Evolutionary conservation across 2,888 invertebrate genomes (phyloP).

Genomic region (Lutraria lutraria): DNA sequence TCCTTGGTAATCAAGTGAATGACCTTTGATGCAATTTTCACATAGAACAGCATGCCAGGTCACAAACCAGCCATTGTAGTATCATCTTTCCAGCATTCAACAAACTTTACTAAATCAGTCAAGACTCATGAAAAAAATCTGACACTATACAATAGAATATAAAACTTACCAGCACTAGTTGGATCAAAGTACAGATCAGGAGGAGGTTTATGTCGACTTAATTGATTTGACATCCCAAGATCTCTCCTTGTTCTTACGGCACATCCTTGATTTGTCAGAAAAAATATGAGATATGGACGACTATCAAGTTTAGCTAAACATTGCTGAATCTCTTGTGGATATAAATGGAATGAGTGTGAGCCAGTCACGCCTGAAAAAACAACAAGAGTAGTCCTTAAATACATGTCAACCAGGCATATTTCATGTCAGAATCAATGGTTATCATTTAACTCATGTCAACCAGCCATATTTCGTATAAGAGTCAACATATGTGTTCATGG

Average conservation of each 20-base stretch:
- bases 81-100: no score
- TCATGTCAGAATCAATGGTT: no score
- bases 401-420: no score
- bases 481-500: no score
- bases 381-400: not conserved
- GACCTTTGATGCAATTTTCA: no score
- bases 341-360: conserved; percentile 71
- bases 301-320: conserved; percentile 91
- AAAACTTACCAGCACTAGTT: conserved; percentile 87
- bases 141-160: not conserved
- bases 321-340: conserved; percentile 75
- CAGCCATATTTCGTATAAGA: no score
- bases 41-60: no score
- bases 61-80: no score
- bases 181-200: conserved; percentile 88
- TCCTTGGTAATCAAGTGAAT: no score
- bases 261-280: conserved; percentile 91
- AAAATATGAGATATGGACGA: conserved; percentile 93
- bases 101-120: no score
- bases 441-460: no score
- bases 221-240: conserved; percentile 90
- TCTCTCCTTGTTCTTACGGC: conserved; percentile 91
- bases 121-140: no score
- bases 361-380: conserved; percentile 72
- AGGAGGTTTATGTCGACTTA: conserved; percentile 52